These are phyloP conservation scores for Cyprinodon brontotheroides DNA, from an alignment of 2,113 vertebrate genomes.

Conservation along the genomic window DNA sequence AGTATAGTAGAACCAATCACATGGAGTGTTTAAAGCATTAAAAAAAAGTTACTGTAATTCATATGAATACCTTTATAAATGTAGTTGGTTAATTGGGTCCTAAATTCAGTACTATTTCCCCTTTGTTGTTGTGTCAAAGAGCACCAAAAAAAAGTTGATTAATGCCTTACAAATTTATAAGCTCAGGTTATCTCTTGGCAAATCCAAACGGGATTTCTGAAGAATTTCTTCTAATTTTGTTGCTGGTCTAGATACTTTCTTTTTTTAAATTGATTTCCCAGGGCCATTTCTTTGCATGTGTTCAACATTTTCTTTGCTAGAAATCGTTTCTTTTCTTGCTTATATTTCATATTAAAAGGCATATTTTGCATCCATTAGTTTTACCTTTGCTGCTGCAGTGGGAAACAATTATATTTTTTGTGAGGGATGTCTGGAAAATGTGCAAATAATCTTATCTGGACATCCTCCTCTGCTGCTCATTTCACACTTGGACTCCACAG, in stretches of 20 bases:
- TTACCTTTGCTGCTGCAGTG: not conserved
- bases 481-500: not conserved
- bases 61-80: constrained; percentile 56
- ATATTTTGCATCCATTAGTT: not conserved
- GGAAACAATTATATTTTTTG: not conserved
- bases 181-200: not conserved
- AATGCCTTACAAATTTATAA: constrained; percentile 15
- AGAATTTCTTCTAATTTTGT: not conserved
- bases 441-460: not conserved
- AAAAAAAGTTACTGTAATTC: constrained; percentile 44
- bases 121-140: constrained; percentile 45
- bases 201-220: not conserved
- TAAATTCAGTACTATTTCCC: constrained; percentile 52
- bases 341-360: not conserved
- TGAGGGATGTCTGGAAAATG: not conserved
- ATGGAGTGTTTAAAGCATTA: constrained; percentile 65
- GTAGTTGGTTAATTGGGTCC: constrained; percentile 57
- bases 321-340: not conserved
- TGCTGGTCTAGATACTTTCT: not conserved
- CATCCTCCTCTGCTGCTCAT: not conserved
- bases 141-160: constrained; percentile 37
- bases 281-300: not conserved
- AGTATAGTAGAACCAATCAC: constrained; percentile 69
- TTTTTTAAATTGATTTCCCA: not conserved
- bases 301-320: not conserved